Base-by-base conservation (phyloP, 64 coral and sea anemone species). In the Stichodactyla helianthus region DNA sequence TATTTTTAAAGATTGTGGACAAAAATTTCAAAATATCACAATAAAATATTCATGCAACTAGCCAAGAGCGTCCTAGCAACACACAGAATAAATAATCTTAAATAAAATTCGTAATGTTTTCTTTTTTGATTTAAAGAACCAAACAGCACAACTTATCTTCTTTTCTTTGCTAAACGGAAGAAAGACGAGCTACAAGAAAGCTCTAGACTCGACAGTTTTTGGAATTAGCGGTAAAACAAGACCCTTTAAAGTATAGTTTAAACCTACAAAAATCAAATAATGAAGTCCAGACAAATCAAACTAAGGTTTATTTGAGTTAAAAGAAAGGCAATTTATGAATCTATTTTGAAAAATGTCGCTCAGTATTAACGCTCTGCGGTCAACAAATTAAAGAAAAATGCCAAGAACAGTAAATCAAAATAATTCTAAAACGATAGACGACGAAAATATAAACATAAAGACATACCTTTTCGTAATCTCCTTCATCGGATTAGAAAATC, bases 1-100 rank as follows among this genome's bases (percentile, higher is more conserved):
- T 58, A 11, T 58, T 11, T 58, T 9, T 9, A 4, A 58, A 58
- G 85, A 53, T 86, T 94, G 80, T 85, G 83, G 79, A 82, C 89
- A 89, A 91, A 91, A 86, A 58, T 53, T 63, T 84, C 15, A 28
- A 59, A 12, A 50, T 51, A 58, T 26, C 17, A 44, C 7, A 79
- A 70, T 57, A 6, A 60, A 50, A 82, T 71, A 44, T 50, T 51
- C 5, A 74, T 71, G 11, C 68, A 31, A 79, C 68, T n/a, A 59
- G 81, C 22, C 10, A 20, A 18, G 15, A 27, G 52, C 58, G 25
- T 63, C 60, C 57, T 28, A 84, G 55, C 83, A 84, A 25, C 60
- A 63, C 17, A 12, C 6, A 44, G 10, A 17, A 62, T 52, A 13
- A 20, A 44, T 44, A 44, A 44, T 1, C 35, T 44, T 62, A 65